Evolutionary conservation across 2,888 invertebrate species (phyloP), one percentile per base, ranked within the genome.

Genomic region (Lysandra coridon): DNA sequence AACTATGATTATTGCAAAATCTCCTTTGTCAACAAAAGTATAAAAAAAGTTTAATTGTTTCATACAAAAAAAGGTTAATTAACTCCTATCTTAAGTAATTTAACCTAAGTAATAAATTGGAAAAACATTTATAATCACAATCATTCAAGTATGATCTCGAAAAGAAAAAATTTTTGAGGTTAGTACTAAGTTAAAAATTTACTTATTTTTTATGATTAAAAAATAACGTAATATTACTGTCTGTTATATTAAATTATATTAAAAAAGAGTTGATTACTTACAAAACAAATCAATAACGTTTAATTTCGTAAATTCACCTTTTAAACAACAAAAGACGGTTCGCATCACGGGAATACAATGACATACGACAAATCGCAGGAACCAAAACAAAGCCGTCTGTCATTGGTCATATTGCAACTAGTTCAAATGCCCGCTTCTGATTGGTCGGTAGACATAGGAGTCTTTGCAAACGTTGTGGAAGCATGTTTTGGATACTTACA

Each of bases 121-220:
- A 69, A 69, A 69, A 69, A 69, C 23, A 69, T 69, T 69, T 69
- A 69, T 30, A 69, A 69, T 69, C 69, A 69, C 69, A 69, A 69
- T 69, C n/a, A 69, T 69, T 69, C 69, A 69, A 69, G 69, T 69
- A 69, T 69, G 69, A 69, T n/a, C 69, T 69, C n/a, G 69, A 69
- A 69, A 69, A 69, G 30, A 23, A 69, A 30, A 69, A 69, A 69
- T 30, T 4, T n/a, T 69, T 69, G 44, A 78, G 37, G 53, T 73
- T 17, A 64, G 33, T 30, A 64, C 74, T 73, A 49, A 78, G 60
- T 77, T 80, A 2, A 73, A 90, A 89, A 89, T 53, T 90, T 89
- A 33, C 85, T 49, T 23, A 30, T 76, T 76, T 23, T 17, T 17
- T 69, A 69, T 69, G 33, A 69, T 69, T 69, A 69, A 69, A 69